Evolutionary conservation across 2,888 invertebrate genomes (phyloP), one percentile per base, ranked within the genome.

Genomic region (Yponomeuta cagnagella): DNA sequence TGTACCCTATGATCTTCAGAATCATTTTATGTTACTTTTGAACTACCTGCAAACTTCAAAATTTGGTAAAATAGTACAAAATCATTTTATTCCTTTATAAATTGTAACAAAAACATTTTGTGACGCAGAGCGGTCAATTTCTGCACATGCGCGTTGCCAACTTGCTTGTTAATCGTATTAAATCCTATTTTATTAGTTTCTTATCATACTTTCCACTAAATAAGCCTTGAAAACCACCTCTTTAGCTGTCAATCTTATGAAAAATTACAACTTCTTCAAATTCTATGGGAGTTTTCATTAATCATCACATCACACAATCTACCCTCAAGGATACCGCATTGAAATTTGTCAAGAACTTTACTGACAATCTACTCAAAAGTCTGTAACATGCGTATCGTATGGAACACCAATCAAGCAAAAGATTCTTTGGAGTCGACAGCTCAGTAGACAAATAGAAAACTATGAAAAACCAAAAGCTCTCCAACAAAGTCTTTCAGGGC

Each of bases 81-180:
- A 9, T 9, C 5, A 43, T 43, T 43, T 5, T 43, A 43, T 58
- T 15, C 5, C 52, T 15, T 58, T 15, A 58, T 3, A 15, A 58
- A 15, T 58, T 58, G 52, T 58, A 74, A 78, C 73, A 74, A 81
- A 79, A 79, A 81, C 79, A 82, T 72, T 73, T 58, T 77, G 72
- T 77, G 76, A 76, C 78, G 79, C 77, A 79, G 73, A 75, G 76
- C 74, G 74, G 72, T 70, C 73, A 67, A 48, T 71, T 68, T 70
- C 63, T 48, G 68, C 74, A 73, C 80, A 78, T 80, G 80, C 80
- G 80, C 77, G 74, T 58, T 74, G 72, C 58, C 30, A 70, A 58
- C 70, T 73, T 77, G 76, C 75, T 70, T 10, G 43, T 74, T 81
- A 82, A 85, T 81, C 79, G 73, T 79, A 82, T 81, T 83, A 84